phyloP scores from a whole-genome alignment of 2,797 vertebrate genomes.

The Perodicticus potto region DNA sequence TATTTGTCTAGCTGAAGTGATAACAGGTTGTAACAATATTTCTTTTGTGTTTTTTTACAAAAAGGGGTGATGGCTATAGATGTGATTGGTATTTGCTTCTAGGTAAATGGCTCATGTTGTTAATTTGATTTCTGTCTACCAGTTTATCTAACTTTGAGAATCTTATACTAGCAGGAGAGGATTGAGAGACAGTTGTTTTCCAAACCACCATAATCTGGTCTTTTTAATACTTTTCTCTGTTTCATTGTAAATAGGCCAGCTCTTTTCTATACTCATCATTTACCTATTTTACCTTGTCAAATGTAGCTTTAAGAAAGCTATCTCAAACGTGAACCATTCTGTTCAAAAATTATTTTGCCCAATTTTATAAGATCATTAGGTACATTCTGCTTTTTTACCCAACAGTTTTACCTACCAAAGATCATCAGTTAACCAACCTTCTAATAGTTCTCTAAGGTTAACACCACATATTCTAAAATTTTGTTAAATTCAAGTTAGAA shows the following conservation, averaged over 20 bases:
- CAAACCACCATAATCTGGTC: too few relatives aligned
- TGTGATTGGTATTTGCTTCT: not conserved
- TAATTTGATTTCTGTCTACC: not conserved
- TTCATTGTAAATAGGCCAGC: not conserved
- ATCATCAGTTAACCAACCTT: not conserved
- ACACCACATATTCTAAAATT: not conserved
- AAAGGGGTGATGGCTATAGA: not conserved
- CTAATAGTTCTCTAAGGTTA: not conserved
- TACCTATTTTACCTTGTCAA: not conserved
- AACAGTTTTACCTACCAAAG: not conserved
- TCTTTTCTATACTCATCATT: not conserved
- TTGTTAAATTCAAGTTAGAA: not conserved
- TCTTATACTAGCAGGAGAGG: not conserved
- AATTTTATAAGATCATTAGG: not conserved
- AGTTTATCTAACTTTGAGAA: not conserved
- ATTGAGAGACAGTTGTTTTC: not conserved
- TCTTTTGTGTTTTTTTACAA: not conserved
- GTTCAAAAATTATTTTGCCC: not conserved
- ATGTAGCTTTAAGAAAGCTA: not conserved
- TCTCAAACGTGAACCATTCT: not conserved
- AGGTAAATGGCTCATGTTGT: not conserved
- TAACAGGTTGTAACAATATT: not conserved
- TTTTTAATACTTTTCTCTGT: not conserved
- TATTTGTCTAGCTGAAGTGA: not conserved
- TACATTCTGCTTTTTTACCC: not conserved